Evolutionary conservation across 2,113 vertebrate genomes (phyloP).

Genomic region (Lampris incognitus): DNA sequence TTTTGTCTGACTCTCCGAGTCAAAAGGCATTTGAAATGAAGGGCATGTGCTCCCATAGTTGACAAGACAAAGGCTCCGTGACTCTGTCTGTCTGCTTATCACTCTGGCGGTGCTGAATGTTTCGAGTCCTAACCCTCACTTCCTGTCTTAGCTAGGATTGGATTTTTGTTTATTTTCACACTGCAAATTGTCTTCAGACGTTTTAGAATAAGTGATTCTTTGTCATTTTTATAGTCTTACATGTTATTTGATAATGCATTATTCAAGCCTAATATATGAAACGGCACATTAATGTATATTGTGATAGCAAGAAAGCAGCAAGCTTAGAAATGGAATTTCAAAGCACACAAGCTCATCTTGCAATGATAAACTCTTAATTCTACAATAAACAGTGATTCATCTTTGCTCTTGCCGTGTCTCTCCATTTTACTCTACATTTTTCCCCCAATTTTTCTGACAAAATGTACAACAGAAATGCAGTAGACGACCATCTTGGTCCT

Average conservation of each 20-base stretch:
- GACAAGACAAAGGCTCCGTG: constrained; percentile 37
- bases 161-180: neutral
- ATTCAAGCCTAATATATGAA: no score
- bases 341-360: constrained; percentile 58
- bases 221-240: no score
- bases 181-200: no score
- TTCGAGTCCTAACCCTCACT: neutral
- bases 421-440: constrained; percentile 41
- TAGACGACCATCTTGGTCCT: neutral
- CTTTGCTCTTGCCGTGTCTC: constrained; percentile 30
- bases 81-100: neutral
- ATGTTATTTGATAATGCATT: no score
- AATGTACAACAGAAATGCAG: constrained; percentile 11
- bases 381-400: constrained; percentile 54
- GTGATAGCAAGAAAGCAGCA: neutral
- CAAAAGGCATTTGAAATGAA: constrained; percentile 51
- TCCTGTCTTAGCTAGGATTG: neutral
- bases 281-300: no score
- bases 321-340: constrained; percentile 41
- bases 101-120: neutral
- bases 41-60: constrained; percentile 35
- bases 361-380: constrained; percentile 60
- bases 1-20: constrained; percentile 68
- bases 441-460: neutral
- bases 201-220: no score